Base-by-base conservation (phyloP, 1,140 invertebrate species). In the Cotesia typhae region DNA sequence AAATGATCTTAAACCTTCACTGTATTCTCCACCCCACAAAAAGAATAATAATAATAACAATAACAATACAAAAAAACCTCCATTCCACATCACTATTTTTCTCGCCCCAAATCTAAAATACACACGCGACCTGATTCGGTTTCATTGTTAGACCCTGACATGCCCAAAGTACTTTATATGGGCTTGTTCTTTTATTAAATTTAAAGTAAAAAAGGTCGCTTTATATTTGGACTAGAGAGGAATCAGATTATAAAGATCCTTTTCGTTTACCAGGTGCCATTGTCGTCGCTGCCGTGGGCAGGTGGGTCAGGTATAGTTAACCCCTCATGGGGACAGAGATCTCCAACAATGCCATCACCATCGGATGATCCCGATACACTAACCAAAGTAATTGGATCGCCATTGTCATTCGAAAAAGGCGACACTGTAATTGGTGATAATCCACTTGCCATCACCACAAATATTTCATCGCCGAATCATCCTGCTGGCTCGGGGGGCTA, bases 191-290 rank as follows among this genome's bases (percentile, higher is more conserved):
- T 47, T 47, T 47, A 47, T 47, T 47, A 9, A 47, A 47, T 47
- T 47, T 47, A 47, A 47, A 47, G 10, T 47, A 47, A 47, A 47
- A 41, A 52, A 60, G 38, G 59, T 41, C 51, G 57, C 55, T 7
- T 60, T 70, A 59, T 38, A 59, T 70, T 47, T 28, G 51, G 57
- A 69, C 41, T 47, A 10, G 41, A 47, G 41, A 47, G 41, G 41
- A 47, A 47, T 47, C 41, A 47, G 41, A 47, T 47, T 47, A 47
- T 47, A 47, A 9, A 47, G 41, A 47, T 47, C 41, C 41, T 47
- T 47, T 47, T 47, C 68, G 5, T 57, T 36, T 14, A 69, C 67
- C 67, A 61, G 67, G 67, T 69, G 67, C 36, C 36, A 68, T 35
- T 28, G 20, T 57, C 67, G 4, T 2, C 7, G 5, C 7, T 53